phyloP scores from a whole-genome alignment of 2,113 vertebrate species.

The Arenaria interpres region DNA sequence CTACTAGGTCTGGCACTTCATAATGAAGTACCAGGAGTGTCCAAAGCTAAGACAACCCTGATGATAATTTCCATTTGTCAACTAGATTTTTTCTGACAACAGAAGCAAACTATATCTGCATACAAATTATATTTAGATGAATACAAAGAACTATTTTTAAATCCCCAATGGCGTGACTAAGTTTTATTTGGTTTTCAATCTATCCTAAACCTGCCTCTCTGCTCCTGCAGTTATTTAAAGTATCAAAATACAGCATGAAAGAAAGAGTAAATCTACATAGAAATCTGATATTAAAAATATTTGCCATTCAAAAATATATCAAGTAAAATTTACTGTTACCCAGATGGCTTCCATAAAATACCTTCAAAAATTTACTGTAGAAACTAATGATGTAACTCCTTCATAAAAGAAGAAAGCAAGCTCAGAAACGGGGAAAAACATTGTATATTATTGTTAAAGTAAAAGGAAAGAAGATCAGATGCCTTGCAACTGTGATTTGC shows the following conservation, averaged over 20 bases:
- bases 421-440: background rate
- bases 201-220: background rate
- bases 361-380: background rate
- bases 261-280: background rate
- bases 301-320: background rate
- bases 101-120: slow-evolving; percentile 18
- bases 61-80: slow-evolving; percentile 28
- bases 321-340: background rate
- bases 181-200: background rate
- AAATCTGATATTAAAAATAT: background rate
- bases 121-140: background rate
- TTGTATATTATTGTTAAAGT: background rate
- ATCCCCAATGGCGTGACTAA: background rate
- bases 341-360: background rate
- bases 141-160: background rate
- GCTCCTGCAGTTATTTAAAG: background rate
- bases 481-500: background rate
- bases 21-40: background rate
- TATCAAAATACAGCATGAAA: background rate
- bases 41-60: slow-evolving; percentile 16
- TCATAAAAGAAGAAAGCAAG: background rate
- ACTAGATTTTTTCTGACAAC: slow-evolving; percentile 13
- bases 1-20: background rate
- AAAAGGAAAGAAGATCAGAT: slow-evolving; percentile 1
- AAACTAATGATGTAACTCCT: background rate